These are phyloP conservation scores for Sinocyclocheilus rhinocerous DNA, from an alignment of 2,113 vertebrate genomes.

Conservation along the genomic window DNA sequence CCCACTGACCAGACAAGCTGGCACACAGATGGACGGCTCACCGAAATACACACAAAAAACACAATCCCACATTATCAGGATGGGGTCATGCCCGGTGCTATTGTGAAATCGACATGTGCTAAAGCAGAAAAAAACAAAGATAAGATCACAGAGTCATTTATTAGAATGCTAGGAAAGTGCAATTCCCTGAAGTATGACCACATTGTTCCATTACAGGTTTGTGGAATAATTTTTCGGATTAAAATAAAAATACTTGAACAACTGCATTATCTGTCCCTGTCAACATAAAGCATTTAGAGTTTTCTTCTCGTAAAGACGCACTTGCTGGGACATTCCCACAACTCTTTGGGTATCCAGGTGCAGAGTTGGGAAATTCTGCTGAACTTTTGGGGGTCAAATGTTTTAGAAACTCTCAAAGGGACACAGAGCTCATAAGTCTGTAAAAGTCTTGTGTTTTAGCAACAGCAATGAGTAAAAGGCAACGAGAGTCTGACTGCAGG, in stretches of 20 bases:
- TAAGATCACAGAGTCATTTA: background rate
- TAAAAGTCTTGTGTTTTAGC: background rate
- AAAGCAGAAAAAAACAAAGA: background rate
- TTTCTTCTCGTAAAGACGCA: background rate
- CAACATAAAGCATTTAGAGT: background rate
- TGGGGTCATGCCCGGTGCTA: background rate
- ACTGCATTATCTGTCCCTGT: conserved; percentile 3
- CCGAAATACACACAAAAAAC: conserved; percentile 18
- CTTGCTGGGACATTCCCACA: background rate
- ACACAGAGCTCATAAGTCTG: conserved; percentile 1
- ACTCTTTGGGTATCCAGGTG: conserved; percentile 22
- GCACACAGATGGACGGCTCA: conserved; percentile 63
- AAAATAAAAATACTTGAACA: background rate
- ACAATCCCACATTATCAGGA: conserved; percentile 21
- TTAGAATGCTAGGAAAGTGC: background rate
- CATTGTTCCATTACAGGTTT: background rate
- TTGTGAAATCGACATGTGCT: background rate
- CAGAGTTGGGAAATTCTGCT: background rate
- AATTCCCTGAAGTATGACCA: background rate
- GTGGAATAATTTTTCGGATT: background rate
- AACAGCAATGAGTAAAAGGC: background rate
- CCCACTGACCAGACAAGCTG: conserved; percentile 65
- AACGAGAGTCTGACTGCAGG: background rate
- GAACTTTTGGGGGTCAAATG: background rate
- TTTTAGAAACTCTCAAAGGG: conserved; percentile 5